Evolutionary conservation across 23 tunicate genomes (phyloP), one percentile per base, ranked within the genome.

Genomic region (Trididemnum clinides): DNA sequence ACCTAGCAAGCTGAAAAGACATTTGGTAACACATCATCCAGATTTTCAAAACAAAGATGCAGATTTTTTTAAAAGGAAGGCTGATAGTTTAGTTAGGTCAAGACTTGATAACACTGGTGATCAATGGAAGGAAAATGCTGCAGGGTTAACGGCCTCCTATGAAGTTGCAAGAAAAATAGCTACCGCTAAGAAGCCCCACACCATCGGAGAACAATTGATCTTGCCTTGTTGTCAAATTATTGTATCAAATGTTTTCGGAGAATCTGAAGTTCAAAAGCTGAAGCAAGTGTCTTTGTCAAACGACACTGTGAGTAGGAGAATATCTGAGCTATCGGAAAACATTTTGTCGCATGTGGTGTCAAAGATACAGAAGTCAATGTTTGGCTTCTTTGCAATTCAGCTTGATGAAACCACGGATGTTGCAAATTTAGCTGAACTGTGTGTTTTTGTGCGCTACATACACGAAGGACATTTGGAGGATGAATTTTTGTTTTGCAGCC

Each of bases 281-380:
- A 58, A 82, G 35, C 88, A 72, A 72, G 87, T 88, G 57, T 72
- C 92, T 51, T 54, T 88, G 73, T 88, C 87, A 58, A 82, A 88
- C 57, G 57, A 88, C 59, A 88, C 82, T 72, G 92, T 82, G 57
- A 71, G 92, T 72, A 82, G 92, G 87, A 31, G 92, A 88, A 88
- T 88, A 33, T 26, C 63, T 70, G 82, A 89, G 49, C 77, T 89
- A 25, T 89, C 88, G 51, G 64, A 83, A 3, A 82, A 89, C 93
- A 75, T 89, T 83, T 39, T 89, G 88, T 83, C 78, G 29, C 84
- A 74, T 64, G 93, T 89, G 84, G 84, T 83, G 33, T 62, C 88
- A 75, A 89, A 89, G 87, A 89, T 62, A 65, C 88, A 84, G 31
- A 80, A 81, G 32, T 88, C 81, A 71, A 69, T 44, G 77, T 81